Conservation (phyloP, 23 tunicate genomes). For the Pegea sp. region DNA sequence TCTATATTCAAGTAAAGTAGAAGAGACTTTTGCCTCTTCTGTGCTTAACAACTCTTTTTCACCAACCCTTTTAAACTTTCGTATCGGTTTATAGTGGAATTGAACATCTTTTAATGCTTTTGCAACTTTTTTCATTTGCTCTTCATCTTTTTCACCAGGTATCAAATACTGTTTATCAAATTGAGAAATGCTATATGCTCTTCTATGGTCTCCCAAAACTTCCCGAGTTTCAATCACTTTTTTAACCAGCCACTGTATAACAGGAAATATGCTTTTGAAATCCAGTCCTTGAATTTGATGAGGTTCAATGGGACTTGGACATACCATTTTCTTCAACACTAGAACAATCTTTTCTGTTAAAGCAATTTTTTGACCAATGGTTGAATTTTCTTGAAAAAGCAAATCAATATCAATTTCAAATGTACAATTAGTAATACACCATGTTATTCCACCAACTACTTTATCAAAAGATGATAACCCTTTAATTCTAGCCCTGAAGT, state of each 20-base stretch:
- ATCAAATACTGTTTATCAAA: constrained; percentile 56
- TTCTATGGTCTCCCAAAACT: constrained; percentile 66
- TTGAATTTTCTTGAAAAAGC: constrained; percentile 87
- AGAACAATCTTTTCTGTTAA: constrained; percentile 84
- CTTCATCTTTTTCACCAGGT: constrained; percentile 17
- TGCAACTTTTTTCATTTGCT: constrained; percentile 6
- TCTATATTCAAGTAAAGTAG: constrained; percentile 79
- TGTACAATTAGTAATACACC: constrained; percentile 79
- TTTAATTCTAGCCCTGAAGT: constrained; percentile 81
- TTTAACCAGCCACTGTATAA: constrained; percentile 85
- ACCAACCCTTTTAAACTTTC: constrained; percentile 43
- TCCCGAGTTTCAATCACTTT: constrained; percentile 87
- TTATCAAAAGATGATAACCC: constrained; percentile 82
- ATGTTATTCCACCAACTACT: constrained; percentile 92
- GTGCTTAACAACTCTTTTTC: constrained; percentile 25
- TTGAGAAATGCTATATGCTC: constrained; percentile 83
- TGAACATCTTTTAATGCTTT: constrained; percentile 9
- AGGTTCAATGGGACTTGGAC: constrained; percentile 76
- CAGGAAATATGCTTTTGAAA: constrained; percentile 85
- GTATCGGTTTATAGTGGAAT: constrained; percentile 21
- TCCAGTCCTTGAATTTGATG: constrained; percentile 95
- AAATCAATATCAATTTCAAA: constrained; percentile 74
- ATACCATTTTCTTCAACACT: constrained; percentile 61
- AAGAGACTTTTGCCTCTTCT: constrained; percentile 65
- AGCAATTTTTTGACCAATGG: constrained; percentile 82